Evolutionary conservation across 2,888 invertebrate species (phyloP), one percentile per base, ranked within the genome.

Genomic region (Drosophila vallismaia): DNA sequence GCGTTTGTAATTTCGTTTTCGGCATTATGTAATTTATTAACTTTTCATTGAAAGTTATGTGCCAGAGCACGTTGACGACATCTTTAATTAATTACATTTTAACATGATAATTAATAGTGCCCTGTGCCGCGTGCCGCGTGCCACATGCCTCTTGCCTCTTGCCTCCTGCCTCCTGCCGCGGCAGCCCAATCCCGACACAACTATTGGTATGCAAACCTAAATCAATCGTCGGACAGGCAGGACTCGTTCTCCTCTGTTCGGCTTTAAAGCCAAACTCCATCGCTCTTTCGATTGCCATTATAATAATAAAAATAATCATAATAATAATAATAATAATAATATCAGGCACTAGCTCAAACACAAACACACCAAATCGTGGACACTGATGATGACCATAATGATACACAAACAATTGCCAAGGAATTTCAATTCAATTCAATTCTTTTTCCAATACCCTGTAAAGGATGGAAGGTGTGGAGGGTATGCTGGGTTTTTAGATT

Each of bases 41-140:
- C 86, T 83, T 86, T 84, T 86, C 86, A 86, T 86, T 84, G 83
- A 86, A 80, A 86, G 83, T 86, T 86, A 84, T 84, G 83, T 83
- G 83, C 80, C 54, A 60, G 68, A 75, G 67, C 75, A 72, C 66
- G 60, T 69, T 73, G 83, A 76, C 86, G 83, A 86, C 83, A 86
- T 86, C 78, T 83, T 84, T 86, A 84, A 84, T 84, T 84, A 84
- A 84, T 86, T 84, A 84, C 83, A 84, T 84, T 84, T 84, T 83
- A 84, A 84, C 83, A 79, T 83, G 83, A 84, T 84, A 84, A 84
- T 84, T 84, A 84, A 84, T 84, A 83, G 83, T 74, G 69, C 74
- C 74, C 75, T 66, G 67, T 67, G 69, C 74, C 74, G 76, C 68
- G 67, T 67, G 19, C 19, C 19, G 19, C 19, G 19, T 19, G 19